Evolutionary conservation across 2,113 vertebrate genomes (phyloP), one percentile per base, ranked within the genome.

Genomic region (Callipepla squamata): DNA sequence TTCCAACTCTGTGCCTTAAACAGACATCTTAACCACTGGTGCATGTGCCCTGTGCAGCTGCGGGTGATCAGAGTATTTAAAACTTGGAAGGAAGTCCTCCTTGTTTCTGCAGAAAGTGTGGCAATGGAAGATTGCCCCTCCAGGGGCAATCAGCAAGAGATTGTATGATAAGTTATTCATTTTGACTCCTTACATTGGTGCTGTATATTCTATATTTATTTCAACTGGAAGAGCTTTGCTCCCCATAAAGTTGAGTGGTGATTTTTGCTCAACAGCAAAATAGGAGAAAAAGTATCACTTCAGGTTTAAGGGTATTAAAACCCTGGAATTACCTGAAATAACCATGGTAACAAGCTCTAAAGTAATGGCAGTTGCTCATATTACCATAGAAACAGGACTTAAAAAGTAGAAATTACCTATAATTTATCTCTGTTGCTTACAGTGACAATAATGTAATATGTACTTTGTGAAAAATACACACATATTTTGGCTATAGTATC

Each of bases 311-410:
- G 57, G 79, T 92, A 95, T 92, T 96, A 95, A 95, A 95, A 91
- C 77, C 82, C 79, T 95, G 34, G 59, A 96, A 95, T 95, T 96
- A 95, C 88, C 95, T 97, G 94, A 95, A 94, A 97, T 97, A 97
- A 96, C 96, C 95, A 97, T 97, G 93, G 97, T 93, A 97, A 97
- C 96, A 80, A 93, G 80, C 30, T 93, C 95, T 88, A 79, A 96
- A 96, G 91, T 96, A 96, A 93, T 95, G 66, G 77, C 83, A 95
- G 79, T 93, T 95, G 69, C 93, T 95, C 92, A 73, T 75, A 96
- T 96, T 97, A 94, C 93, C 92, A 96, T 95, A 97, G 97, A 96
- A 96, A 97, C 82, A 15, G 73, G 75, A 42, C 75, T 96, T 97
- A 62, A 87, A 89, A 96, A 96, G 82, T 95, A 61, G 47, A 93